Conservation (phyloP, 2,888 invertebrate species). For the Drosophila emarginata region DNA sequence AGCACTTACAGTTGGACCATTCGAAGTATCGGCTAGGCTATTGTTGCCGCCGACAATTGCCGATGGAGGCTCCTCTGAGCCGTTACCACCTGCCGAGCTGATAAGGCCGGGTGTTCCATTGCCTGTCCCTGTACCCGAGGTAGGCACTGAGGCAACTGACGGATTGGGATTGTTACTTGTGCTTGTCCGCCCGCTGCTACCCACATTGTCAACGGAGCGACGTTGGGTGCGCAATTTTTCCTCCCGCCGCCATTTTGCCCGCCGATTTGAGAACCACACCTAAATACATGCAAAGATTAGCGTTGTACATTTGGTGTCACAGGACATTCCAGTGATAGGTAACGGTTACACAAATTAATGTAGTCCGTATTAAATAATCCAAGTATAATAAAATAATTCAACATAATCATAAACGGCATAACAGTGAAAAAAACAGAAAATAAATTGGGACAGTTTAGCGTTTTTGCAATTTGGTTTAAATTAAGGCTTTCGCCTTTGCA, state of each 20-base stretch:
- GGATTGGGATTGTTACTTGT: slow-evolving; percentile 59
- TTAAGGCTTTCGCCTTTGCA: too few relatives aligned
- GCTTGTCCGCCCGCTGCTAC: slow-evolving; percentile 53
- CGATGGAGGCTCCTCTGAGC: slow-evolving; percentile 50
- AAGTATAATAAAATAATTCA: neutral
- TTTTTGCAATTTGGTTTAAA: too few relatives aligned
- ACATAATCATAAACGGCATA: neutral
- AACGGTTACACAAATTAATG: neutral
- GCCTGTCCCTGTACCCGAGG: slow-evolving; percentile 50
- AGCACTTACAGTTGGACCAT: slow-evolving; percentile 58
- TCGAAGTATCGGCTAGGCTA: slow-evolving; percentile 54
- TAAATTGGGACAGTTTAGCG: neutral
- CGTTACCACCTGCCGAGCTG: slow-evolving; percentile 24
- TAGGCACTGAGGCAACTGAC: slow-evolving; percentile 38
- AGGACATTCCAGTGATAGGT: neutral
- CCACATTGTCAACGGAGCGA: slow-evolving; percentile 82
- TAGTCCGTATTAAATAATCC: neutral
- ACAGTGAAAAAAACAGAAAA: neutral
- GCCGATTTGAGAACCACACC: slow-evolving; percentile 99
- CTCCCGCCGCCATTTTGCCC: slow-evolving; percentile 99
- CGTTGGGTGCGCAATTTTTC: slow-evolving; percentile 98
- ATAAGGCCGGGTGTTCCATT: slow-evolving; percentile 53
- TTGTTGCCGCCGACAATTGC: slow-evolving; percentile 51
- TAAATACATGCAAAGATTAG: slow-evolving; percentile 81
- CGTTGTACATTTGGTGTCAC: neutral